Conservation (phyloP, 2,113 vertebrate species). For the Coptodon bakossiorum region DNA sequence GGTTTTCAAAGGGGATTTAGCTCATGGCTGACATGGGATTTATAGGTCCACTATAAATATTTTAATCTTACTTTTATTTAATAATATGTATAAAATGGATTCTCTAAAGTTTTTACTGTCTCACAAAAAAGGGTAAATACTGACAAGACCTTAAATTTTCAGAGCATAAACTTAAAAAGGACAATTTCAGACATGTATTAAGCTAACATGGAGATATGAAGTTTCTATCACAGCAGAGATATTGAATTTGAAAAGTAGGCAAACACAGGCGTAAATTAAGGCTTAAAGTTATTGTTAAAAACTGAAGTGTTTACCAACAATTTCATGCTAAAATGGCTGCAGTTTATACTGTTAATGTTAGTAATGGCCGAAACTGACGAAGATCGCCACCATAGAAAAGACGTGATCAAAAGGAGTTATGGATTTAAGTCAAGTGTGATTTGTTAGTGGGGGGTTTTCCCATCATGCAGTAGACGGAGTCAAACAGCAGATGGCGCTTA, state of each 20-base stretch:
- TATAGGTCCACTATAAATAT: background rate
- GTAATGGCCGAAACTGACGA: background rate
- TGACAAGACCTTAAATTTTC: background rate
- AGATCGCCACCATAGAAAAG: background rate
- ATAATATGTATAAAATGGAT: background rate
- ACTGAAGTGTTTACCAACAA: background rate
- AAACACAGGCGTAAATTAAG: background rate
- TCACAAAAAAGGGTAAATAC: background rate
- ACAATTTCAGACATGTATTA: background rate
- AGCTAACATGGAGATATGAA: background rate
- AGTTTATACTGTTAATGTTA: background rate
- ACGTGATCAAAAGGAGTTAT: background rate
- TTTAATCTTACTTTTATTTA: background rate
- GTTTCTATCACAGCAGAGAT: background rate
- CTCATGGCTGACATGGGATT: background rate
- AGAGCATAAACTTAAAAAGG: background rate
- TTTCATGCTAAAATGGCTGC: background rate
- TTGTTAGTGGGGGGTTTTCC: background rate
- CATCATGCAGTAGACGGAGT: background rate
- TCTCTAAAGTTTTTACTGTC: background rate
- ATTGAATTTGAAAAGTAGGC: background rate
- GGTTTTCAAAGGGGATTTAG: background rate
- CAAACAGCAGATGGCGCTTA: constrained; percentile 17
- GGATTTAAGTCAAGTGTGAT: background rate
- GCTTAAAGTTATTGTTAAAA: background rate